phyloP scores from a whole-genome alignment of 2,113 vertebrate species.

The Muscicapa adusta region DNA sequence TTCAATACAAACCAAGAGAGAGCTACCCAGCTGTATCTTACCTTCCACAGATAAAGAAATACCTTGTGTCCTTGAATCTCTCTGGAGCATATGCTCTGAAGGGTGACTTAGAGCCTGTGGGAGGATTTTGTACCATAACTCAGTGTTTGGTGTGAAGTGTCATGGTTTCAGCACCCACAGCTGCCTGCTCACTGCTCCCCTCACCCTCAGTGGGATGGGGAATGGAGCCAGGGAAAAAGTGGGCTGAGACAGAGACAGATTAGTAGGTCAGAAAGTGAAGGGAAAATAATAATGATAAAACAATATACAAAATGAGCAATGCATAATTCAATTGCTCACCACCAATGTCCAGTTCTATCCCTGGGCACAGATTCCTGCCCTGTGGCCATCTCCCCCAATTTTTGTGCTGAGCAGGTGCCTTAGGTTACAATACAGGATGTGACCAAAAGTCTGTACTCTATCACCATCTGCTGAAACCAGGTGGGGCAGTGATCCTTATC shows the following conservation, averaged over 20 bases:
- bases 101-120: conserved; percentile 75
- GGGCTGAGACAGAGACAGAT: not conserved
- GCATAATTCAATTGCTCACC: not conserved
- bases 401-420: not conserved
- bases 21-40: conserved; percentile 30
- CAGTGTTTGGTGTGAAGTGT: conserved; percentile 71
- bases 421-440: too few species aligned
- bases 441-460: too few species aligned
- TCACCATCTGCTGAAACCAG: too few species aligned
- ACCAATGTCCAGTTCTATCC: not conserved
- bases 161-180: not conserved
- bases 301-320: not conserved
- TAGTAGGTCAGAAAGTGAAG: not conserved
- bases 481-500: too few species aligned
- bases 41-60: conserved; percentile 79
- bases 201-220: not conserved
- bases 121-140: conserved; percentile 77
- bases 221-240: not conserved
- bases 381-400: not conserved
- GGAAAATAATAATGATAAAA: not conserved
- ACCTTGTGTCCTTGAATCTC: conserved; percentile 68
- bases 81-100: conserved; percentile 74
- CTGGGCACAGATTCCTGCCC: not conserved
- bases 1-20: not conserved
- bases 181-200: not conserved